A percentile compares a stretch with the other conserved stretches of the same genome.
Conservation (phyloP, 92 coral and sea anemone species). For the Blastomussa wellsi region DNA sequence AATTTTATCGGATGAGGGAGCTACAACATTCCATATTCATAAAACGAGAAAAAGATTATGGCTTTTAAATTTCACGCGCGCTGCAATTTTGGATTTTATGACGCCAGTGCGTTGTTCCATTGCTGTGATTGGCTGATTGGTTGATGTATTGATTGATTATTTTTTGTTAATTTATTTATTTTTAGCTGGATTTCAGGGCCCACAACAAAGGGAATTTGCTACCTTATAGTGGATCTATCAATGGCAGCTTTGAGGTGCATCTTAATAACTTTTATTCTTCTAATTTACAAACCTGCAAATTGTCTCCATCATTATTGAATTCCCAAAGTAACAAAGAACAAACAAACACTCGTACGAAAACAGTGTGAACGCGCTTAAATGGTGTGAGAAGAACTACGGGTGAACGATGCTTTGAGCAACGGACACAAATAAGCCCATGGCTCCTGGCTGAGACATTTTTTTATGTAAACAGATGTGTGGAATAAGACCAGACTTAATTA, state of each 20-base stretch:
- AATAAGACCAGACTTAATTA: not conserved
- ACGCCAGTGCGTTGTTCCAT: not conserved
- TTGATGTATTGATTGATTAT: not conserved
- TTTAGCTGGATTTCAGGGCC: slow-evolving; percentile 63
- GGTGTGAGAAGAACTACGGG: not conserved
- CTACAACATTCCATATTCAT: too few relatives aligned
- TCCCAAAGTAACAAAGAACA: too few relatives aligned
- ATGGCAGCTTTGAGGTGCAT: slow-evolving; percentile 40
- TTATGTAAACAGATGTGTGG: not conserved
- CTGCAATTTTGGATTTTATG: too few relatives aligned
- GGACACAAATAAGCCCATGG: too few relatives aligned
- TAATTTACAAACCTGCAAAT: too few relatives aligned
- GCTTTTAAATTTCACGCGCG: too few relatives aligned
- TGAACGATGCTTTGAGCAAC: not conserved
- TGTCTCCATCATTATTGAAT: too few relatives aligned
- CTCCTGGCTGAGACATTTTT: not conserved
- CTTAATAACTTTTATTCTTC: not conserved
- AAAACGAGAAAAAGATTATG: too few relatives aligned
- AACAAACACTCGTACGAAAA: too few relatives aligned
- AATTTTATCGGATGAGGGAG: too few relatives aligned
- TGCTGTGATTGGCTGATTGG: not conserved
- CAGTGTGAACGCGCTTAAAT: too few relatives aligned
- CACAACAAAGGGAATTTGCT: slow-evolving; percentile 65
- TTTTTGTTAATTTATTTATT: not conserved
- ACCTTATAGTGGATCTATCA: slow-evolving; percentile 62